These are phyloP conservation scores for Xenopus laevis DNA, from an alignment of 2,113 vertebrate genomes.

Conservation along the genomic window DNA sequence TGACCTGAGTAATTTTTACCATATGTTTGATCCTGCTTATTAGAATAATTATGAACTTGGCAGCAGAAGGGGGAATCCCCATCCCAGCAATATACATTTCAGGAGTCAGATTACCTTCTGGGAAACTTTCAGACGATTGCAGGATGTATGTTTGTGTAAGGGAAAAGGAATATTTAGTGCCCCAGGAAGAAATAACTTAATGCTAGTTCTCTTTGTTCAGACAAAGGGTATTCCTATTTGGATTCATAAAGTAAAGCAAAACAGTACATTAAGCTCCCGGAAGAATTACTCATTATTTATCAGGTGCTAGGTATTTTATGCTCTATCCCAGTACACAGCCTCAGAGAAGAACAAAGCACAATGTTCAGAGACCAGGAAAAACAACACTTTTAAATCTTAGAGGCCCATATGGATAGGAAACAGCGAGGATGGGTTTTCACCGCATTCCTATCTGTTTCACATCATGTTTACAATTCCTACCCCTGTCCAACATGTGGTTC, in stretches of 20 bases:
- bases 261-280: too few species aligned
- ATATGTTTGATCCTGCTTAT: neutral
- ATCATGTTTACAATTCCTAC: conserved; percentile 38
- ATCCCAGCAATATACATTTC: neutral
- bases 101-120: conserved; percentile 2
- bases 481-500: conserved; percentile 40
- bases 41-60: neutral
- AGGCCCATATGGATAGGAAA: neutral
- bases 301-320: too few species aligned
- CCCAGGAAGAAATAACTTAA: too few species aligned
- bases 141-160: too few species aligned
- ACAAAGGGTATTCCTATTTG: too few species aligned
- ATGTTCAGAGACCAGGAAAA: neutral
- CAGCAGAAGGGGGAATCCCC: neutral
- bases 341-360: too few species aligned
- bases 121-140: too few species aligned
- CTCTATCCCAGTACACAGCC: too few species aligned
- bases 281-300: too few species aligned
- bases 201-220: too few species aligned
- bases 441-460: conserved; percentile 32
- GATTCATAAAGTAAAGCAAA: too few species aligned
- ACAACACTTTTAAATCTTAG: neutral
- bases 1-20: neutral
- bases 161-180: too few species aligned
- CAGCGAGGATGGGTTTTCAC: neutral